Conservation (phyloP, 2,797 vertebrate species). For the Clarias fuscus region DNA sequence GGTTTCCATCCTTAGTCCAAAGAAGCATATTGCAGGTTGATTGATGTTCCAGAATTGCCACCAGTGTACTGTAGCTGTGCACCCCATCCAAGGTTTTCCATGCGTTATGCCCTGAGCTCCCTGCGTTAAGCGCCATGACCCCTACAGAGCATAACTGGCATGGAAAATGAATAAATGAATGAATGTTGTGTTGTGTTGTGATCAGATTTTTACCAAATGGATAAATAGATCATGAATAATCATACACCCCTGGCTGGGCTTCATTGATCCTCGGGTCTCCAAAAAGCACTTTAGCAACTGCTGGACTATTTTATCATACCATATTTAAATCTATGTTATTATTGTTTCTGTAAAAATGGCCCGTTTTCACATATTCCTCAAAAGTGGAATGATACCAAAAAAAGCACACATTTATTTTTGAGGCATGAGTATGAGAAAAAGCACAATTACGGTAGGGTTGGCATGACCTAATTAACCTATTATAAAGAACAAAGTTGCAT, state of each 20-base stretch:
- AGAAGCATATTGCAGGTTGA: no score
- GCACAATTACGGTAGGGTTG: no score
- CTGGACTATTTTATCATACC: background rate
- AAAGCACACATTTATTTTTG: background rate
- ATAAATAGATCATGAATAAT: background rate
- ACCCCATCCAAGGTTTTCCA: no score
- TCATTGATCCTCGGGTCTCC: background rate
- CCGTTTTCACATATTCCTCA: background rate
- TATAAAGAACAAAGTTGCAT: background rate
- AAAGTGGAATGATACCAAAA: background rate
- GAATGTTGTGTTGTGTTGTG: background rate
- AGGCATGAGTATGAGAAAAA: background rate
- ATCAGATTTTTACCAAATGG: background rate
- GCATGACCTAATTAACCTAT: background rate
- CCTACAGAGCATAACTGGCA: no score
- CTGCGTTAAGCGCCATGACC: no score
- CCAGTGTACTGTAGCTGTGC: no score
- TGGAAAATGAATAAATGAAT: no score
- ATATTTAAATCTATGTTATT: background rate
- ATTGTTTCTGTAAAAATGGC: background rate
- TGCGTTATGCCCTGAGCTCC: no score
- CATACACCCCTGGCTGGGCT: background rate
- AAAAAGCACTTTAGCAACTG: background rate
- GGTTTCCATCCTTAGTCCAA: no score
- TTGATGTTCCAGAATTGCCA: no score